Base-by-base conservation (phyloP, 2,888 invertebrate genomes). In the Brachyptera risi region DNA sequence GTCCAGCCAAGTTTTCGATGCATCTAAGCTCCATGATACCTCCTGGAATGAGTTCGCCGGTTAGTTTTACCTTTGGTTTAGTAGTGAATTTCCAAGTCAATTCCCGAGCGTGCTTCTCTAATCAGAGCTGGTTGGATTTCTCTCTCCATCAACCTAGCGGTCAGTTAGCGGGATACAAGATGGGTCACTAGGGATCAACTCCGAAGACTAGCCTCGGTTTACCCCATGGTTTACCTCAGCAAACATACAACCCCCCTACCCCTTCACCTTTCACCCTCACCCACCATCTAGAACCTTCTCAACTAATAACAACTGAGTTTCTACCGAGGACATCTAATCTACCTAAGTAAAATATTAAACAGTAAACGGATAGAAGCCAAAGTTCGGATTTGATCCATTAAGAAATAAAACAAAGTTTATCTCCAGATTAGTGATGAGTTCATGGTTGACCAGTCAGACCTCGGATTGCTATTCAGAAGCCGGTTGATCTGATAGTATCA, bases 341-440 rank as follows among this genome's bases (percentile, higher is more conserved):
- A 54, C 54, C 37, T 54, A 54, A 54, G 54, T 54, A 19, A 54
- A 54, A 54, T 54, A 54, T 54, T 54, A 37, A 54, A 54, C 54
- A 54, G 54, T 37, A 17, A 37, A 19, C 21, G 21, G 24, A 11
- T 44, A 11, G 31, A 31, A 11, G 44, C 24, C 47, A n/a, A 47
- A 47, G 47, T 24, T 47, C n/a, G 47, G 23, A 7, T 24, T 37
- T 54, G 37, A 54, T 54, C 35, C 54, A 31, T 54, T 54, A 37
- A 23, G 35, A 54, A 54, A 47, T 35, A 21, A 35, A 37, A 11
- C 17, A 54, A 54, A 37, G 35, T 54, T 54, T 47, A 47, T 24
- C 47, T 47, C 47, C 23, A 24, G 47, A 47, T 21, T 47, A 24
- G 47, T 47, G 23, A 47, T 21, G 19, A n/a, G 24, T 2, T 19